These are phyloP conservation scores for Phymanthus crucifer DNA, from an alignment of 92 coral and sea anemone genomes.

Conservation along the genomic window DNA sequence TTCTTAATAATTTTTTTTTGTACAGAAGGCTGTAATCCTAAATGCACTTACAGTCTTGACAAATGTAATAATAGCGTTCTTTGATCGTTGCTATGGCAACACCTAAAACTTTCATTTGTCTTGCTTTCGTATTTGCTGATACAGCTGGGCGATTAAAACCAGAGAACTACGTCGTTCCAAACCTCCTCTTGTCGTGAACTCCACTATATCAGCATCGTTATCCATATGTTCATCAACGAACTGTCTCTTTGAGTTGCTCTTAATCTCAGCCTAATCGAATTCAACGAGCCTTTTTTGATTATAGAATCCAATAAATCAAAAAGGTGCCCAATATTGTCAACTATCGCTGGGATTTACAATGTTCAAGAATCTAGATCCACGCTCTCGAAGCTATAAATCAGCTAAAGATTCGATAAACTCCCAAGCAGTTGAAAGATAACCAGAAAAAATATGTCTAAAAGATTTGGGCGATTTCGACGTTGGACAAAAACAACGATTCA, in stretches of 20 bases:
- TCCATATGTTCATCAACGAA: slow-evolving; percentile 16
- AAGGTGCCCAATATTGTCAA: neutral
- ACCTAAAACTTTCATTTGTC: neutral
- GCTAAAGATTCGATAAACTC: neutral
- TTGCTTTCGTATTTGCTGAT: neutral
- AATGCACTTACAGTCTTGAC: neutral
- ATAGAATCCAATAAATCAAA: neutral
- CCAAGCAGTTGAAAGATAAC: slow-evolving; percentile 9
- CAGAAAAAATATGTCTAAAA: neutral
- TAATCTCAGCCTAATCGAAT: neutral
- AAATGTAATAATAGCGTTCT: neutral
- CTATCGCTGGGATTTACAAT: neutral
- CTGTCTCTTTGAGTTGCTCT: neutral
- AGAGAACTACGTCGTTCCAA: neutral
- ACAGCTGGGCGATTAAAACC: neutral
- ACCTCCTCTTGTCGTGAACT: neutral
- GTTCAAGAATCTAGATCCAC: neutral
- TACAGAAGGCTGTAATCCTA: neutral
- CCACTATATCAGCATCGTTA: slow-evolving; percentile 5
- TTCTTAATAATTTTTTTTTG: too few species aligned
- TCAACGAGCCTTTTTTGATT: neutral
- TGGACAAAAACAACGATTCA: neutral
- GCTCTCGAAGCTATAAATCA: neutral
- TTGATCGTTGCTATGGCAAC: neutral
- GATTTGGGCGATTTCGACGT: neutral